These are phyloP conservation scores for Strongylocentrotus purpuratus DNA, from an alignment of 35 echinoderm and acorn worm genomes.

Conservation along the genomic window DNA sequence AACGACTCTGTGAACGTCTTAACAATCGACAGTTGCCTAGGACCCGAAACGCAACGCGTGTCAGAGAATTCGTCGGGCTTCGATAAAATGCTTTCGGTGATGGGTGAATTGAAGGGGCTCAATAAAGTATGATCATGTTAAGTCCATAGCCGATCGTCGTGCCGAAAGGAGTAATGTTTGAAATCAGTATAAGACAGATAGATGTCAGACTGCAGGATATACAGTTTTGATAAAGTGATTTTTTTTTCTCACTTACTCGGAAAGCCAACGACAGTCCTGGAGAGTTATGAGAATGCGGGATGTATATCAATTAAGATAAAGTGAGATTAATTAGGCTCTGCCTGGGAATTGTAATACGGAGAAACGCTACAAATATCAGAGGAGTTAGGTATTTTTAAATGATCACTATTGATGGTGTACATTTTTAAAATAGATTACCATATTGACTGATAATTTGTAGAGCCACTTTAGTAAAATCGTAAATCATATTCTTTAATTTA, in stretches of 20 bases:
- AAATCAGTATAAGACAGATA: not conserved
- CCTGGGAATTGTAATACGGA: too few species aligned
- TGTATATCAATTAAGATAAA: too few species aligned
- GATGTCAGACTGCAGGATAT: not conserved
- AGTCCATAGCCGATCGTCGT: not conserved
- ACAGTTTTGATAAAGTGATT: not conserved
- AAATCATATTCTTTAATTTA: too few species aligned
- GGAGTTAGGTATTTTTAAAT: too few species aligned
- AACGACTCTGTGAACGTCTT: not conserved
- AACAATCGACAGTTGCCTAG: not conserved
- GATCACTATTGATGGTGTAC: too few species aligned
- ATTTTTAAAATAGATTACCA: too few species aligned
- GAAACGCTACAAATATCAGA: too few species aligned
- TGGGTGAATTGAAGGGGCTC: not conserved
- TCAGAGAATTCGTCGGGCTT: not conserved
- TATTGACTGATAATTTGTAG: too few species aligned
- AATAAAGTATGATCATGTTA: not conserved
- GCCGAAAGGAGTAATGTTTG: not conserved
- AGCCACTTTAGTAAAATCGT: too few species aligned
- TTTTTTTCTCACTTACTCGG: not conserved
- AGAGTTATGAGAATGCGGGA: too few species aligned
- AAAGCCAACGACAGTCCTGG: not conserved
- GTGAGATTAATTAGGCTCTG: too few species aligned
- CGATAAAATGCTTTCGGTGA: not conserved
- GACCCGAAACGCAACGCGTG: not conserved